These are phyloP conservation scores for Alsophila aescularia DNA, from an alignment of 2,888 invertebrate genomes.

Conservation along the genomic window DNA sequence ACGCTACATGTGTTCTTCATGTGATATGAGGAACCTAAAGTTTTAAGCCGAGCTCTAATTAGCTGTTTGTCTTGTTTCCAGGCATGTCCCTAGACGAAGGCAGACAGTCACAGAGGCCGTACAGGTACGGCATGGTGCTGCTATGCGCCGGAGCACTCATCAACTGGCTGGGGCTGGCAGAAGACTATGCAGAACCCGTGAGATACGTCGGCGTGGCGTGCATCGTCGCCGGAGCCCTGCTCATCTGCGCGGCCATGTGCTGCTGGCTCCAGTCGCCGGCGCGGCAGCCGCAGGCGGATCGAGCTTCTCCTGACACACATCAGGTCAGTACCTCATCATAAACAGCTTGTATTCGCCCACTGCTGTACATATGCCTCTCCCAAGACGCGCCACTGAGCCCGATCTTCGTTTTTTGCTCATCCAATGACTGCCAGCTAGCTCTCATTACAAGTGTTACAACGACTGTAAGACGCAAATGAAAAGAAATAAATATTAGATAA, in stretches of 20 bases:
- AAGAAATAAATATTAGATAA: no score
- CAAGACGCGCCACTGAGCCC: no score
- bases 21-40: no score
- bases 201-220: conserved; percentile 90
- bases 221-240: conserved; percentile 89
- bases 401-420: no score
- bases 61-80: conserved; percentile 56
- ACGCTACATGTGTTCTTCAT: background rate
- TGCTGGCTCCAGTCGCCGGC: conserved; percentile 87
- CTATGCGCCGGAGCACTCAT: conserved; percentile 89
- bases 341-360: no score
- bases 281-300: conserved; percentile 72
- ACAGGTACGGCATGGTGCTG: conserved; percentile 89
- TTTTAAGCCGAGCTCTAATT: background rate
- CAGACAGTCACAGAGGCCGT: conserved; percentile 88
- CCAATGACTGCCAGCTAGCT: no score
- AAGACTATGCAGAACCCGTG: conserved; percentile 89
- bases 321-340: conserved; percentile 68
- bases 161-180: conserved; percentile 90
- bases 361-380: no score
- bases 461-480: background rate
- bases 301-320: conserved; percentile 76
- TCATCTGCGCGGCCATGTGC: conserved; percentile 90
- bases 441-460: background rate
- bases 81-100: conserved; percentile 88